Percentiles rank a stretch among this genome's conserved stretches.
Conservation (phyloP, 2,797 vertebrate species). For the Philypnodon macrostomus region DNA sequence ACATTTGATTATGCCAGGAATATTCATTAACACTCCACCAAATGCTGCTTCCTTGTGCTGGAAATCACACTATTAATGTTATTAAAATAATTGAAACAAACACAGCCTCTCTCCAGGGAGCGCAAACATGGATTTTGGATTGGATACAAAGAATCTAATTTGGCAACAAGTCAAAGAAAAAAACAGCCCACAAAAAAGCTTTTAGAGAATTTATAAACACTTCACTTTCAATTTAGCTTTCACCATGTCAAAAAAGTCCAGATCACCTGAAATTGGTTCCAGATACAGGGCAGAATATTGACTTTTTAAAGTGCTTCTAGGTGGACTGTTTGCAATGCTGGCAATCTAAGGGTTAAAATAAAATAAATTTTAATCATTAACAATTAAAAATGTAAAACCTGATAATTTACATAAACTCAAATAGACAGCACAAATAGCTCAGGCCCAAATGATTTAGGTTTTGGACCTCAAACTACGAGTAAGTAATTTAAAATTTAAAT, state of each 20-base stretch:
- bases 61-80: constrained; percentile 52
- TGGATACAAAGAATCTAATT: constrained; percentile 50
- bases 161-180: constrained; percentile 48
- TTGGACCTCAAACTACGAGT: too few relatives aligned
- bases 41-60: constrained; percentile 18
- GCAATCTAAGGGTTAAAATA: constrained; percentile 17
- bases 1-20: constrained; percentile 56
- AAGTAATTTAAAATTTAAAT: too few relatives aligned
- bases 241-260: constrained; percentile 56
- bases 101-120: constrained; percentile 24
- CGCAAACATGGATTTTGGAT: constrained; percentile 19
- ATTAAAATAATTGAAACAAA: constrained; percentile 50
- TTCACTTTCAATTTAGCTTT: constrained; percentile 58
- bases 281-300: constrained; percentile 38
- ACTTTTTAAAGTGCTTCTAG: constrained; percentile 12
- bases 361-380: too few relatives aligned
- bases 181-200: constrained; percentile 50
- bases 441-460: too few relatives aligned
- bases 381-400: too few relatives aligned
- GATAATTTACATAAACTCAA: too few relatives aligned
- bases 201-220: constrained; percentile 67
- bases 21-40: constrained; percentile 52
- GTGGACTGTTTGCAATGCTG: neutral
- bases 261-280: constrained; percentile 67
- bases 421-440: too few relatives aligned